These are phyloP conservation scores for Dinocampus coccinellae DNA, from an alignment of 2,888 invertebrate genomes.

Conservation along the genomic window DNA sequence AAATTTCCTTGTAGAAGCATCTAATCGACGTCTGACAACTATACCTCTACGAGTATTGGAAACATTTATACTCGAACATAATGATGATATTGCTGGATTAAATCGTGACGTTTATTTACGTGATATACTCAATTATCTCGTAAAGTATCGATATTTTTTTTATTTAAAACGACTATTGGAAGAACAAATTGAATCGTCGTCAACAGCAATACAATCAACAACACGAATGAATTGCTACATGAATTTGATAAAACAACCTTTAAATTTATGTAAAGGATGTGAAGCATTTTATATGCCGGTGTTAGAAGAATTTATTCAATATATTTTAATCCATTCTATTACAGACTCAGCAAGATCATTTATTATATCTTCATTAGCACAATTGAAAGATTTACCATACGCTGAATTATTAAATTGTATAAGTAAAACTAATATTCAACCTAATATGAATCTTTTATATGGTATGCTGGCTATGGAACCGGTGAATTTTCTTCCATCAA, in stretches of 20 bases:
- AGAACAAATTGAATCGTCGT: conserved; percentile 77
- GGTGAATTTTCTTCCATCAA: conserved; percentile 71
- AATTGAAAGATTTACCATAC: conserved; percentile 70
- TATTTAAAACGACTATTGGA: conserved; percentile 81
- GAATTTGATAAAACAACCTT: conserved; percentile 82
- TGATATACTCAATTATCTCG: conserved; percentile 61
- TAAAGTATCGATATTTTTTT: conserved; percentile 75
- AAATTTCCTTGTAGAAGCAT: conserved; percentile 70
- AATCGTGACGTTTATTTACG: conserved; percentile 63
- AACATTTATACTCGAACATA: conserved; percentile 74
- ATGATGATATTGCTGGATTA: conserved; percentile 56
- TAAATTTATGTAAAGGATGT: conserved; percentile 73
- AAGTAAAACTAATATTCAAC: conserved; percentile 65
- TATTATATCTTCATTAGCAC: conserved; percentile 78
- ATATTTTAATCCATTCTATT: conserved; percentile 78
- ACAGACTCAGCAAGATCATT: conserved; percentile 79
- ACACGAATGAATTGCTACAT: conserved; percentile 80
- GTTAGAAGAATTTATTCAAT: conserved; percentile 74
- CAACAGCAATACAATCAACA: conserved; percentile 78
- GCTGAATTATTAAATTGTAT: conserved; percentile 70
- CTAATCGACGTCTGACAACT: conserved; percentile 63
- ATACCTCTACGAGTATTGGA: conserved; percentile 85
- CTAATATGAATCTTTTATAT: conserved; percentile 78
- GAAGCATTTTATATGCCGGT: conserved; percentile 72
- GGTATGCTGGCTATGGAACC: conserved; percentile 79